Evolutionary conservation across 2,797 vertebrate species (phyloP), one percentile per base, ranked within the genome.

Genomic region (Sebastes cheni): DNA sequence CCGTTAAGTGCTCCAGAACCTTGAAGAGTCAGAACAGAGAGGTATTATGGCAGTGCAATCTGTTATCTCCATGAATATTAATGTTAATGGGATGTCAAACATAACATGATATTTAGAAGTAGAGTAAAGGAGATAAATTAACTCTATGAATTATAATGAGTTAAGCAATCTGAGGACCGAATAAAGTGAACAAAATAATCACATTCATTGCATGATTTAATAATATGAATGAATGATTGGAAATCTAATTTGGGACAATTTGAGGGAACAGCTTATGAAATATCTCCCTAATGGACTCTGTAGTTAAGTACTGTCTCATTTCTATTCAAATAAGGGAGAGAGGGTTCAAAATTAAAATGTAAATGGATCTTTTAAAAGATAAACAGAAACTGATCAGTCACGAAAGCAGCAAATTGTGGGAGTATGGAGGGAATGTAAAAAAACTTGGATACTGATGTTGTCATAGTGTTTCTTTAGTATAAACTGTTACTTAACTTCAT

Each of bases 191-290:
- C 2, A 13, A 58, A 67, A 58, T 32, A 52, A 59, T 80, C n/a
- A 23, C 4, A 36, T 4, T 62, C 3, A 36, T 36, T n/a, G 18
- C 20, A 30, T 50, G 18, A 50, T 65, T 78, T 29, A 23, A 77
- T 68, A 2, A 46, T 34, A n/a, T 55, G 20, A 67, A 61, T 32
- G 4, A 55, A 50, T 55, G 39, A 59, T 55, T 34, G 59, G 10
- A n/a, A 30, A 70, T 65, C 54, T 34, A 14, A 71, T 79, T 65
- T 74, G n/a, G 12, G 34, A 67, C 12, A 25, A 72, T 77, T 50
- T 70, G 52, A 70, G 6, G 2, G 29, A 59, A 29, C 23, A 12
- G n/a, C 52, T 66, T 3, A n/a, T 22, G 5, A 61, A 61, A 60
- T 50, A 60, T 29, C 55, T 10, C 4, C 18, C 23, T 52, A 61